phyloP scores from a whole-genome alignment of 2,888 invertebrate genomes.

The Seira ritae region DNA sequence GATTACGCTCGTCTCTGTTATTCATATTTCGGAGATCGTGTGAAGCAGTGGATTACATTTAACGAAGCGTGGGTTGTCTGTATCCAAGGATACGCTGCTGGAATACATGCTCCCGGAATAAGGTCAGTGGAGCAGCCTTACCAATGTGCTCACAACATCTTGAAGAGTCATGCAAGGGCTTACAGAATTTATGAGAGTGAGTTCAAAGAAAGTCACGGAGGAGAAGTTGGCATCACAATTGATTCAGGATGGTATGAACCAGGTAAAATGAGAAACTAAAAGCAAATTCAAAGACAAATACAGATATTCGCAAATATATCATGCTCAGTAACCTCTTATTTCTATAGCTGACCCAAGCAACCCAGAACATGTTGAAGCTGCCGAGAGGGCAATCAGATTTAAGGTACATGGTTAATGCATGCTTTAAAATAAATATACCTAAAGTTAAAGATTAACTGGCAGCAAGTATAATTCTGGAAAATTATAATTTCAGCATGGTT shows the following conservation, averaged over 20 bases:
- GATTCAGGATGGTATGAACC: conserved; percentile 61
- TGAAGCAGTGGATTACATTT: conserved; percentile 53
- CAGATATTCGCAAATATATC: too few relatives aligned
- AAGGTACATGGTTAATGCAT: conserved; percentile 41
- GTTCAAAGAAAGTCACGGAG: conserved; percentile 66
- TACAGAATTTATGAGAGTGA: conserved; percentile 74
- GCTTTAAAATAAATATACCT: background rate
- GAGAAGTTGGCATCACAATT: conserved; percentile 55
- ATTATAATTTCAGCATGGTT: conserved; percentile 64
- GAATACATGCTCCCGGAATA: conserved; percentile 73
- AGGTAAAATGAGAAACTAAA: conserved; percentile 35
- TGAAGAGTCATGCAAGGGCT: conserved; percentile 73
- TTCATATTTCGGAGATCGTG: conserved; percentile 61
- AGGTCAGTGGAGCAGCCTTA: conserved; percentile 36
- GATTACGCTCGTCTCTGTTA: conserved; percentile 55
- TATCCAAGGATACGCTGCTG: conserved; percentile 73
- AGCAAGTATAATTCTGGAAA: too few relatives aligned
- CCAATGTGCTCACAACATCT: conserved; percentile 74
- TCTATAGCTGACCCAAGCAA: conserved; percentile 16
- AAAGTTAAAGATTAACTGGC: too few relatives aligned
- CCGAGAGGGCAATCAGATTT: conserved; percentile 55
- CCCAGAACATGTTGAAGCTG: conserved; percentile 55
- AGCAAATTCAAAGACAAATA: too few relatives aligned
- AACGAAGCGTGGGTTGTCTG: conserved; percentile 52
- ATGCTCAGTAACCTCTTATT: background rate